Evolutionary conservation across 2,888 invertebrate genomes (phyloP).

Genomic region (Cheilosia soror): DNA sequence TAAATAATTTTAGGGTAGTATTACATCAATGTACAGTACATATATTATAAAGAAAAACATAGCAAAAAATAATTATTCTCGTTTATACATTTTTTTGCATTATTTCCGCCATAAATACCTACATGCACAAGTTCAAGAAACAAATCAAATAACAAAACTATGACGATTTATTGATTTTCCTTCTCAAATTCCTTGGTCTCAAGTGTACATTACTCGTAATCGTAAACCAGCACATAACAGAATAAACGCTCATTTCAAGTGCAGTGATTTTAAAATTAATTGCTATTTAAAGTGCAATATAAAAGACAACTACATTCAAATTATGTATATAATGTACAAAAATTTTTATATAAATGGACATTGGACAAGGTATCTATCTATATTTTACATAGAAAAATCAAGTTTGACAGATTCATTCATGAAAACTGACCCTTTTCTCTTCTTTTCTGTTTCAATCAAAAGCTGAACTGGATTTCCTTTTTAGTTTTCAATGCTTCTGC

Average conservation of each 20-base stretch:
- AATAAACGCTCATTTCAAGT: conserved; percentile 46
- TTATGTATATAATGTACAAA: not conserved
- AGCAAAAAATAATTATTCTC: too few species aligned
- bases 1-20: too few species aligned
- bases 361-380: too few species aligned
- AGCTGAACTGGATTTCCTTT: conserved; percentile 17
- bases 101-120: too few species aligned
- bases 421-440: conserved; percentile 57
- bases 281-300: conserved; percentile 11
- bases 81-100: too few species aligned
- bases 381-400: not conserved
- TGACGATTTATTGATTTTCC: conserved; percentile 54
- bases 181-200: conserved; percentile 22
- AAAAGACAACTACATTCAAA: not conserved
- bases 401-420: conserved; percentile 61
- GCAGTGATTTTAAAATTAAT: conserved; percentile 29
- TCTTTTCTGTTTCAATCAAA: conserved; percentile 26
- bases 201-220: not conserved
- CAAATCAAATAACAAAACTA: conserved; percentile 17
- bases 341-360: not conserved
- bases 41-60: too few species aligned
- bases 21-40: too few species aligned
- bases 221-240: conserved; percentile 26
- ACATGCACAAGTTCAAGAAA: not conserved
- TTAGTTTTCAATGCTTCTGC: not conserved